A percentile compares a stretch with the other conserved stretches of the same genome.
Evolutionary conservation across 2,797 vertebrate species (phyloP).

Genomic region (Gymnocypris eckloni): DNA sequence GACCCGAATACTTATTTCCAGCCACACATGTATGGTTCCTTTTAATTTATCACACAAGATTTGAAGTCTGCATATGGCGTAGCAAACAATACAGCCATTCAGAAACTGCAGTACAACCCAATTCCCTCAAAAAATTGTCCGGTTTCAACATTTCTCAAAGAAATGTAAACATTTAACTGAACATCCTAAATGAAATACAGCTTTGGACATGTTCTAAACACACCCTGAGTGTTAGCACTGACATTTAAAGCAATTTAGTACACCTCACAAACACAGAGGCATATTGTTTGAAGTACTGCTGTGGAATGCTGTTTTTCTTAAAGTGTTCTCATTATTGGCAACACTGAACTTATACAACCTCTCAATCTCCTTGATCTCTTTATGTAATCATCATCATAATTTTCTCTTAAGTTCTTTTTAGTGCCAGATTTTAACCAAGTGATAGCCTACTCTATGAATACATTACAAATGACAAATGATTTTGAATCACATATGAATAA

Average conservation of each 20-base stretch:
- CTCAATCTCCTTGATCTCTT: background rate
- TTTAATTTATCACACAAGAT: background rate
- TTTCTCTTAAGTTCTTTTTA: background rate
- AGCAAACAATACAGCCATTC: background rate
- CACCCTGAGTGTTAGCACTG: background rate
- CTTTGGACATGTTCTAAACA: background rate
- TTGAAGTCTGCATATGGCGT: background rate
- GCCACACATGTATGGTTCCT: background rate
- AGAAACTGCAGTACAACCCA: background rate
- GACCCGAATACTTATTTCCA: background rate
- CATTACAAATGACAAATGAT: background rate
- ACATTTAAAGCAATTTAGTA: constrained; percentile 22
- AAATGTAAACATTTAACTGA: background rate
- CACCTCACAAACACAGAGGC: background rate
- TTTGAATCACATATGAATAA: background rate
- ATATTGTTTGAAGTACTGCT: background rate
- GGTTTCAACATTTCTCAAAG: background rate
- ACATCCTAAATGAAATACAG: background rate
- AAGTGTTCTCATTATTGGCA: background rate
- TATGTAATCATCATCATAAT: background rate
- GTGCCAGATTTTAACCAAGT: background rate
- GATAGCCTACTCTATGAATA: background rate
- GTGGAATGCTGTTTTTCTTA: background rate
- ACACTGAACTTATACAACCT: background rate
- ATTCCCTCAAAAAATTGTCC: background rate